A percentile compares a stretch with the other conserved stretches of the same genome.
Evolutionary conservation across 2,888 invertebrate genomes (phyloP).

Genomic region (Lamellibrachia columna): DNA sequence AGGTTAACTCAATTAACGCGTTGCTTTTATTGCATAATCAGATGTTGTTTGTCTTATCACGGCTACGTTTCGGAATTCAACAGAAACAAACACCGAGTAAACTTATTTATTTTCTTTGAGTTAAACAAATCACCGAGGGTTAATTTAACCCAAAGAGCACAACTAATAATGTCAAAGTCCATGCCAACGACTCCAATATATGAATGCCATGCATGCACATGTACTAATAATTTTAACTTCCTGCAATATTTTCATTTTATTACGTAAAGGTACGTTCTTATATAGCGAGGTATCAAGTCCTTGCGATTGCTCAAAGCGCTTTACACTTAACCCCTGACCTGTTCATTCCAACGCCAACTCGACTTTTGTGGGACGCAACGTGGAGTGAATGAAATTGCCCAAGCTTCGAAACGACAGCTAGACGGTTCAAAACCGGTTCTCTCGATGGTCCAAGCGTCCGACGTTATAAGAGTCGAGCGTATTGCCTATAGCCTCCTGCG

Average conservation of each 20-base stretch:
- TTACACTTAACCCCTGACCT: too few species aligned
- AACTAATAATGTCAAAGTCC: not conserved
- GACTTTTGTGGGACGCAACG: too few species aligned
- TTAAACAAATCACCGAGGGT: not conserved
- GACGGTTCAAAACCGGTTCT: too few species aligned
- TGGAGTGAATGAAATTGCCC: too few species aligned
- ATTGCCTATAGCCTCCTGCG: not conserved
- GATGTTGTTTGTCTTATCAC: not conserved
- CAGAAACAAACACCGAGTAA: not conserved
- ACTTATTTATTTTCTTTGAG: not conserved
- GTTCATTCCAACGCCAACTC: too few species aligned
- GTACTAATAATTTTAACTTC: not conserved
- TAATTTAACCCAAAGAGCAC: not conserved
- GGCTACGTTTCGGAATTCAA: not conserved
- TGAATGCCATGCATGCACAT: not conserved
- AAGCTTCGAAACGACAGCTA: too few species aligned
- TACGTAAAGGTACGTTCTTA: too few species aligned
- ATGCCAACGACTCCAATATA: not conserved
- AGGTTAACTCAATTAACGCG: not conserved
- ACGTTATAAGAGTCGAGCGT: not conserved
- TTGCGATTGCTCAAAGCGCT: too few species aligned
- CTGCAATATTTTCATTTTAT: too few species aligned
- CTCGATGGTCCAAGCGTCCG: too few species aligned
- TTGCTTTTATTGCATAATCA: not conserved
- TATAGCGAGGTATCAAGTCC: too few species aligned